Percentiles rank a stretch among this genome's conserved stretches.
These are phyloP conservation scores for Protonibea diacanthus DNA, from an alignment of 2,797 vertebrate genomes.

Conservation along the genomic window DNA sequence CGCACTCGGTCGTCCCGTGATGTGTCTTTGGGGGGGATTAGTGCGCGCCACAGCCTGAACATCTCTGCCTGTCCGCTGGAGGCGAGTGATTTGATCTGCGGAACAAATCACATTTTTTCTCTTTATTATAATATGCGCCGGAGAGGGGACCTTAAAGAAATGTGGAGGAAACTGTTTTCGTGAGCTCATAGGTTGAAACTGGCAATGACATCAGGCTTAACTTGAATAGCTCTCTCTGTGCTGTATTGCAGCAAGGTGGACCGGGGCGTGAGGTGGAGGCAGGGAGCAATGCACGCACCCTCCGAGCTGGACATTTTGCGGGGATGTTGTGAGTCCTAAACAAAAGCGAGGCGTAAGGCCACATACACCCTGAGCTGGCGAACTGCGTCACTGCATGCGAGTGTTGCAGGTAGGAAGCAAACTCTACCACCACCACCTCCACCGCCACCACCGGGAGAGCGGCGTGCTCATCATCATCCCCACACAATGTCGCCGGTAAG, in stretches of 20 bases:
- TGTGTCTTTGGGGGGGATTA: conserved; percentile 64
- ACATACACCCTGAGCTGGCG: conserved; percentile 69
- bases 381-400: conserved; percentile 85
- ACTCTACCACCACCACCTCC: conserved; percentile 53
- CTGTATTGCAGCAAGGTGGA: conserved; percentile 65
- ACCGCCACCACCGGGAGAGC: conserved; percentile 65
- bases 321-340: conserved; percentile 57
- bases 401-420: conserved; percentile 84
- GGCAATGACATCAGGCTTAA: conserved; percentile 64
- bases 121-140: conserved; percentile 4
- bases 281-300: conserved; percentile 49
- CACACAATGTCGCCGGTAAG: conserved; percentile 73
- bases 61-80: conserved; percentile 43
- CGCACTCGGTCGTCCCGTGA: conserved; percentile 69
- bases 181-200: conserved; percentile 55
- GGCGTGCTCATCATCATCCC: conserved; percentile 74
- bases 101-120: conserved; percentile 14
- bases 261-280: conserved; percentile 56
- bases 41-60: conserved; percentile 48
- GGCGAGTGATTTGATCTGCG: conserved; percentile 41
- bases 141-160: conserved; percentile 34
- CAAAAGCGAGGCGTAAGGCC: conserved; percentile 54
- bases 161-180: conserved; percentile 50
- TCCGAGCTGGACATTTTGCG: conserved; percentile 44
- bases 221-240: conserved; percentile 29